Base-by-base conservation (phyloP, 2,888 invertebrate species). In the Hirtodrosophila duncani region DNA sequence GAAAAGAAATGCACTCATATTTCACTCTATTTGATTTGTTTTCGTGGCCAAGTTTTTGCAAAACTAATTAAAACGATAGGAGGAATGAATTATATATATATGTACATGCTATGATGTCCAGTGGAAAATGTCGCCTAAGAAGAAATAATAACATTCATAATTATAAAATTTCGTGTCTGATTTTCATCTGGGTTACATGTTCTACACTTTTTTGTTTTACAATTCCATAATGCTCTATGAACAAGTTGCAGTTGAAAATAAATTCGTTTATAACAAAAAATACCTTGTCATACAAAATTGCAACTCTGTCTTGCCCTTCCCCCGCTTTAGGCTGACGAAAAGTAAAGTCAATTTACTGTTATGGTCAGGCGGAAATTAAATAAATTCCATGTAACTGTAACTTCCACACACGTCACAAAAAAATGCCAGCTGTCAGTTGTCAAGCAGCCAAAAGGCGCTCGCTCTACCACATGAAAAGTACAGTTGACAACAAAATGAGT, bases 41-140 rank as follows among this genome's bases (percentile, higher is more conserved):
- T 69, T 65, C 67, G 50, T 61, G 33, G 45, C 48, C 45, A 70
- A 78, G 71, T 71, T 77, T 62, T 79, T 77, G 29, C 29, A 63
- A 72, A 72, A 80, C 80, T 72, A 72, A 72, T 72, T 72, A 72
- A 72, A 80, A 59, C 63, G 72, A 72, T 72, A 72, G 80, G 66
- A 50, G 59, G 17, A 33, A 30, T 41, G 36, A 27, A 44, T 34
- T 41, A 48, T n/a, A n/a, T 17, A 20, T 6, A 5, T 5, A 8
- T n/a, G 31, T 31, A n/a, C 17, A 8, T 17, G 17, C n/a, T 16
- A n/a, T 8, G n/a, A 17, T 3, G 24, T 8, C 24, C 20, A 31
- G 41, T 44, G 50, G 34, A 38, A 49, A 56, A 56, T 59, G 59
- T 58, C 33, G 38, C 58, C 55, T 14, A 20, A 45, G 9, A 59